phyloP scores from a whole-genome alignment of 2,797 vertebrate species.

The Carduelis carduelis region DNA sequence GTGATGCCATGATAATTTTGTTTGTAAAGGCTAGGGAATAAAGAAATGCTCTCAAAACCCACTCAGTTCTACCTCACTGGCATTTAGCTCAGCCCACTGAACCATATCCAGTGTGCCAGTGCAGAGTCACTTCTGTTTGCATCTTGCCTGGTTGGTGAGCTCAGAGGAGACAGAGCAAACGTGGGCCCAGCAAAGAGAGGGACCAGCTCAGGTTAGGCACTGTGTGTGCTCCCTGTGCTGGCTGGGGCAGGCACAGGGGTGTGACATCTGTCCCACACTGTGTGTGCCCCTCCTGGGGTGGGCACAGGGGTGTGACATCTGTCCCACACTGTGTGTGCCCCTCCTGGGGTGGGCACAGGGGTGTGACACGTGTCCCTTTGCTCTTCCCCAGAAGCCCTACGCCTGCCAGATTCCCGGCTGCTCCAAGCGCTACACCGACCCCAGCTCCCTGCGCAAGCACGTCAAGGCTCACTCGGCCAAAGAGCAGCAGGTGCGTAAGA shows the following conservation, averaged over 20 bases:
- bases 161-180: neutral
- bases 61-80: neutral
- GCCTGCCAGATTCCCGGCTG: constrained; percentile 98
- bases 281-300: accelerated
- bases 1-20: neutral
- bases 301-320: neutral
- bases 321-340: neutral
- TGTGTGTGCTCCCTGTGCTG: neutral
- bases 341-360: neutral
- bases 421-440: constrained; percentile 98
- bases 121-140: neutral
- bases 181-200: neutral
- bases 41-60: neutral
- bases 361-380: neutral
- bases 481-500: constrained; percentile 95
- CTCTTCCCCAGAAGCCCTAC: constrained; percentile 89
- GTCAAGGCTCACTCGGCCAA: constrained; percentile 98
- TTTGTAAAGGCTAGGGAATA: neutral
- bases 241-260: neutral
- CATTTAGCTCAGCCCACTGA: neutral
- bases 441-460: constrained; percentile 97
- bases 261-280: neutral
- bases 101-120: neutral
- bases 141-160: neutral
- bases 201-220: neutral